Conservation (phyloP, 2,113 vertebrate species). For the Neodontobutis hainanensis region DNA sequence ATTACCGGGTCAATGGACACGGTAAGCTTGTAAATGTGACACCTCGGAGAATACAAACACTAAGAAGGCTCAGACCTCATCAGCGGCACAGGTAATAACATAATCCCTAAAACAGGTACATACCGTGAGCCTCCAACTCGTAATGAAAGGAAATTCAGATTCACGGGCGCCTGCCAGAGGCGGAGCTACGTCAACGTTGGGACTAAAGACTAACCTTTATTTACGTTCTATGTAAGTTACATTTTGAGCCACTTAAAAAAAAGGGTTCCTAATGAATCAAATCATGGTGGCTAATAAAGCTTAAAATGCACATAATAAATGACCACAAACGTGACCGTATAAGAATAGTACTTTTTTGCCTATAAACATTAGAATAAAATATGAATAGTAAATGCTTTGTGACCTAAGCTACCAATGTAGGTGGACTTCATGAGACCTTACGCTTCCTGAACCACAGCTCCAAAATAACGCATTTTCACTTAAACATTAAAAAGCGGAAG, state of each 20-base stretch:
- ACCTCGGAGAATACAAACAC: neutral
- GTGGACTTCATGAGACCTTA: neutral
- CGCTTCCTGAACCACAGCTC: neutral
- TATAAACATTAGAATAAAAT: too few species aligned
- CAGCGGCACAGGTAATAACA: conserved; percentile 32
- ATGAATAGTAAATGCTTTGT: too few species aligned
- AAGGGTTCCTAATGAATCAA: too few species aligned
- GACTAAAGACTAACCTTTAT: conserved; percentile 18
- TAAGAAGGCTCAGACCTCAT: neutral
- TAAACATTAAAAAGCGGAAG: neutral
- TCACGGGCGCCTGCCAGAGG: neutral
- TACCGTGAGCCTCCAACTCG: conserved; percentile 45
- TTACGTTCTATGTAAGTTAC: neutral
- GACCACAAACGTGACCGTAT: too few species aligned
- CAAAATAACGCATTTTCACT: neutral
- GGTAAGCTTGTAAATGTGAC: conserved; percentile 3
- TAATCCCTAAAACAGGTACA: conserved; percentile 34
- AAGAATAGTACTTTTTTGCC: too few species aligned
- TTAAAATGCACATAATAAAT: too few species aligned
- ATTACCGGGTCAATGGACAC: conserved; percentile 22
- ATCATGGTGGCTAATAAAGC: too few species aligned
- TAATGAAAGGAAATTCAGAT: conserved; percentile 70
- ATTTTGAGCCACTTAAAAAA: too few species aligned
- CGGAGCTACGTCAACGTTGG: conserved; percentile 10
- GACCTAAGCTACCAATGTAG: too few species aligned